Percentiles rank a stretch among this genome's conserved stretches.
Conservation (phyloP, 2,113 vertebrate species). For the Tinamus guttatus region DNA sequence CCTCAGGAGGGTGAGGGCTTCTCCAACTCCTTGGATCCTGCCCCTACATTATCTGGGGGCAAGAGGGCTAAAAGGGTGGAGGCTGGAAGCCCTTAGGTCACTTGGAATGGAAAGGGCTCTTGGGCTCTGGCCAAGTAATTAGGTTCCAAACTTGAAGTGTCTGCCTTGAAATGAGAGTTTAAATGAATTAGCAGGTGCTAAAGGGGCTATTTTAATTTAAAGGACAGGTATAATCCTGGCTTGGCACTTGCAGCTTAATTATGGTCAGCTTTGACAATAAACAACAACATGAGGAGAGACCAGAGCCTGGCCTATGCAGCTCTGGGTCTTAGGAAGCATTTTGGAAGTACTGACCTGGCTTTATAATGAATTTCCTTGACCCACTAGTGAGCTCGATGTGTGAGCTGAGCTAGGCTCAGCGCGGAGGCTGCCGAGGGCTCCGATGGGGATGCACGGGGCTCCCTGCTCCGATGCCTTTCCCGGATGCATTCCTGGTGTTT, state of each 20-base stretch:
- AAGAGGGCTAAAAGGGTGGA: not conserved
- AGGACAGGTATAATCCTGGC: conserved; percentile 39
- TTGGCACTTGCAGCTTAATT: conserved; percentile 46
- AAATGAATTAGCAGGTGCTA: conserved; percentile 50
- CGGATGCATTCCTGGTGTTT: not conserved
- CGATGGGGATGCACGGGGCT: not conserved
- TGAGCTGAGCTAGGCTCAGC: not conserved
- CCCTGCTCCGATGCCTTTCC: rapidly evolving
- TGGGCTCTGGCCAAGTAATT: conserved; percentile 58
- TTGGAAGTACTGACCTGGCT: not conserved
- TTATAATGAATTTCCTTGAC: conserved; percentile 46
- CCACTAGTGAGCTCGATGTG: not conserved
- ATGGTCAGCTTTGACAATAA: conserved; percentile 21
- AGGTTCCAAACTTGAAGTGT: conserved; percentile 27
- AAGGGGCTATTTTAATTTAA: conserved; percentile 48
- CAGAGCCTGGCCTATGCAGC: not conserved
- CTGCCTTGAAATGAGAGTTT: conserved; percentile 42
- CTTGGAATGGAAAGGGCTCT: not conserved
- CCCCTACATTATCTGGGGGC: rapidly evolving
- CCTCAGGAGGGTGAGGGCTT: not conserved
- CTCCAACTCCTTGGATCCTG: not conserved
- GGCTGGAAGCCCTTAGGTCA: not conserved
- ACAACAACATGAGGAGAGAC: not conserved
- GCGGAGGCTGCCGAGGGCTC: not conserved
- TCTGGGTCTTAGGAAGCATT: not conserved